Evolutionary conservation across 2,113 vertebrate genomes (phyloP).

Genomic region (Hypanus sabinus): DNA sequence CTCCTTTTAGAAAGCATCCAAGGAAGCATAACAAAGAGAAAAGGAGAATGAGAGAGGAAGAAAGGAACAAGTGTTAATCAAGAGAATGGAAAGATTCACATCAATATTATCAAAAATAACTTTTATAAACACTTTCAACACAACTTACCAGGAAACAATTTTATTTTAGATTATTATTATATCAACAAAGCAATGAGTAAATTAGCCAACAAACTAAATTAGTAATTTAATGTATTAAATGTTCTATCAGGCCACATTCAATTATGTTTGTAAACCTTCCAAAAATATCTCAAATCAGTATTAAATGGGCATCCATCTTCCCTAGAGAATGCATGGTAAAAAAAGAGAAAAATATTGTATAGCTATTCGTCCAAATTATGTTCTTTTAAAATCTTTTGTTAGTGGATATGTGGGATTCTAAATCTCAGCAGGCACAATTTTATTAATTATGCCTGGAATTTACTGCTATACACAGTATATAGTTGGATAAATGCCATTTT

Average conservation of each 20-base stretch:
- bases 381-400: not conserved
- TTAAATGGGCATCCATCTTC: constrained; percentile 8
- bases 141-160: not conserved
- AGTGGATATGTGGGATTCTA: not conserved
- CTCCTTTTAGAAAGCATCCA: constrained; percentile 96
- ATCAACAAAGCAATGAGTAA: not conserved
- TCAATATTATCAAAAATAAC: constrained; percentile 10
- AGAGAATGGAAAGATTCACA: constrained; percentile 1
- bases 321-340: not conserved
- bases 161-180: not conserved
- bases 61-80: constrained; percentile 52
- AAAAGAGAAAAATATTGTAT: too few relatives aligned
- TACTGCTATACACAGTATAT: not conserved
- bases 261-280: too few relatives aligned
- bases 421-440: not conserved
- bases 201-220: not conserved
- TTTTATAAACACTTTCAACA: constrained; percentile 4
- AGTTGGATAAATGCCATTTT: not conserved
- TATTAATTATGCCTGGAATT: not conserved
- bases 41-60: constrained; percentile 49
- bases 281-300: not conserved
- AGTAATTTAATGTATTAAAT: not conserved
- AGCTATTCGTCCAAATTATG: not conserved
- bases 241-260: not conserved
- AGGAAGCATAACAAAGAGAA: constrained; percentile 75